Conservation (phyloP, 2,797 vertebrate genomes). For the Dendrocincla fuliginosa region DNA sequence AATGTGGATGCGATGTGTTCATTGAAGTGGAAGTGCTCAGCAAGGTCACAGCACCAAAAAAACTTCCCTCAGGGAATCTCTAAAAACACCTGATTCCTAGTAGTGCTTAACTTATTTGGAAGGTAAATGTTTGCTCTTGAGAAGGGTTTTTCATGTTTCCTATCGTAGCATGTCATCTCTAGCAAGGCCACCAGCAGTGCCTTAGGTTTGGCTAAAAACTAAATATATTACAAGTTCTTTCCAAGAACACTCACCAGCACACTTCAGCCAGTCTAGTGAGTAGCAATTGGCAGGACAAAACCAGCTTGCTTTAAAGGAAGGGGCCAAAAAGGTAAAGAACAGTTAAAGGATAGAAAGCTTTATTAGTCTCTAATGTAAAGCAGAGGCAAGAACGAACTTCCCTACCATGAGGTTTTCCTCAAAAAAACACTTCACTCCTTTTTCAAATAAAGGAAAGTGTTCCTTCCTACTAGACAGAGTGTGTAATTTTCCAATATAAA, state of each 20-base stretch:
- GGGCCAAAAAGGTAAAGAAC: neutral
- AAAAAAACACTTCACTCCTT: neutral
- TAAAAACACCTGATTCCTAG: neutral
- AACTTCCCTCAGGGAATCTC: neutral
- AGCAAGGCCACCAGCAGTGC: neutral
- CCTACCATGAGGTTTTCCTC: neutral
- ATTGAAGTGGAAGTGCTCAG: neutral
- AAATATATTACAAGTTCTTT: neutral
- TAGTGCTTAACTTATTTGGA: neutral
- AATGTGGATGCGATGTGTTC: neutral
- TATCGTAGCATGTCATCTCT: neutral
- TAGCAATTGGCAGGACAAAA: neutral
- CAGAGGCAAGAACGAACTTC: neutral
- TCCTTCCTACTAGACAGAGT: neutral
- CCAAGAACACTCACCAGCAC: neutral
- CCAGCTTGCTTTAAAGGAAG: neutral
- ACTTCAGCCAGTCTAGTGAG: neutral
- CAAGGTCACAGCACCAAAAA: neutral
- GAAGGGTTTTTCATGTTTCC: neutral
- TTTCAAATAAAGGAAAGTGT: neutral
- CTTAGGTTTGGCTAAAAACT: neutral
- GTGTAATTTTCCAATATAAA: neutral
- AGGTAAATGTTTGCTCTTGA: neutral
- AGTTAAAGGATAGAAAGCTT: neutral
- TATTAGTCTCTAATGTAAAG: neutral